Base-by-base conservation (phyloP, 2,113 vertebrate genomes). In the Heloderma charlesbogerti region DNA sequence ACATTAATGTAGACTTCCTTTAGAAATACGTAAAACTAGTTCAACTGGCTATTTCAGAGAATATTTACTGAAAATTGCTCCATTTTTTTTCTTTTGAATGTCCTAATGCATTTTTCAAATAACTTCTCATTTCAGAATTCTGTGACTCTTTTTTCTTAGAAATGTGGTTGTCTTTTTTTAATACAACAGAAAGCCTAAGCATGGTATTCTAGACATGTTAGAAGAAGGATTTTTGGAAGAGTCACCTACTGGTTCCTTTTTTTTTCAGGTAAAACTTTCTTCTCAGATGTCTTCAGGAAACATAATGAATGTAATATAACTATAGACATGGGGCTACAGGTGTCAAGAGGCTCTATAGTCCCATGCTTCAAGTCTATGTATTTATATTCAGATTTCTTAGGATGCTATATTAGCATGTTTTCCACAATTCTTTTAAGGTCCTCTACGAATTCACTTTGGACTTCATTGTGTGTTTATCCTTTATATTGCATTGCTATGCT, bases 41-140 rank as follows among this genome's bases (percentile, higher is more conserved):
- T 48, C 1, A 87, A 48, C 82, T 80, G 60, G 37, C 67, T 89
- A 13, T 1, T 63, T 10, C 4, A 15, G 77, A 81, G 29, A 48
- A 91, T 86, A 13, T 88, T 66, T 88, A n/a, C 74, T 92, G 80
- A 88, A 40, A 0, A 43, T 60, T 87, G 5, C 34, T 31, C 29
- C 7, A 22, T 95, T 95, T 91, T 95, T 91, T 92, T 87, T 57
- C 84, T 92, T 91, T 15, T 79, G 51, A 88, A 15, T 48, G 31
- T 0, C 0, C 0, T 78, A 84, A 91, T 88, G 34, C 45, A 87
- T 83, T 88, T 90, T 48, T 37, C 48, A 86, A 2, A 4, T 69
- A 67, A 1, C 45, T 1, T 91, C 29, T 86, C 29, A 74, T 3
- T 77, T 45, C 87, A 15, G 27, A 90, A 1, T 78, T 77, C 45